Base-by-base conservation (phyloP, 2,113 vertebrate species). In the Lathamus discolor region DNA sequence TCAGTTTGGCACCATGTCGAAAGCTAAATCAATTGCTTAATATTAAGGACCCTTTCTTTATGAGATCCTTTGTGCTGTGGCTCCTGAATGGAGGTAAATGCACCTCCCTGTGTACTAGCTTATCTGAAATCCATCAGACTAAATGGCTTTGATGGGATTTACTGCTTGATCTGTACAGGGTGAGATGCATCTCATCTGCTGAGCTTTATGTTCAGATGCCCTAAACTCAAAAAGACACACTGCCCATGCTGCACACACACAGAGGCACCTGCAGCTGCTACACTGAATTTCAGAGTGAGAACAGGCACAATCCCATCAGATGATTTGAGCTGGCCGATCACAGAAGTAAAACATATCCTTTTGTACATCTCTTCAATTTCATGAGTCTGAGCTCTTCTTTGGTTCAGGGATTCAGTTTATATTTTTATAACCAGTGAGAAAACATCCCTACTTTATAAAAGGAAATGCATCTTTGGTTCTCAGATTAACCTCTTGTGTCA, bases 131-230 rank as follows among this genome's bases (percentile, higher is more conserved):
- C 77, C 73, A 48, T 67, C 52, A 27, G 62, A 85, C n/a, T 76
- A 80, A 93, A 86, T 55, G 22, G 77, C 91, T 93, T 87, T 81
- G 57, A 31, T 14, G 31, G 85, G 93, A 95, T 95, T 93, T 95
- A 73, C 33, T 68, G 64, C 52, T 76, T 77, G 82, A 87, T 49
- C 63, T 87, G 64, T 44, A 29, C n/a, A 68, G 76, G 61, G 31
- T 83, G 81, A 86, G 48, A 52, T 25, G 27, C 17, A 68, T 80
- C 85, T n/a, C 68, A 76, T 86, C 84, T 94, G 81, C 72, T 83
- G 77, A 93, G 52, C 20, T 88, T 79, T 55, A 59, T 12, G 59
- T 63, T 67, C 37, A 35, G 20, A 52, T 52, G 48, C 67, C 33
- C 33, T 66, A 13, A 67, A 48, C 51, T 62, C 57, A 78, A 61